A percentile compares a stretch with the other conserved stretches of the same genome.
Conservation (phyloP, 2,888 invertebrate species). For the Elegia similella region DNA sequence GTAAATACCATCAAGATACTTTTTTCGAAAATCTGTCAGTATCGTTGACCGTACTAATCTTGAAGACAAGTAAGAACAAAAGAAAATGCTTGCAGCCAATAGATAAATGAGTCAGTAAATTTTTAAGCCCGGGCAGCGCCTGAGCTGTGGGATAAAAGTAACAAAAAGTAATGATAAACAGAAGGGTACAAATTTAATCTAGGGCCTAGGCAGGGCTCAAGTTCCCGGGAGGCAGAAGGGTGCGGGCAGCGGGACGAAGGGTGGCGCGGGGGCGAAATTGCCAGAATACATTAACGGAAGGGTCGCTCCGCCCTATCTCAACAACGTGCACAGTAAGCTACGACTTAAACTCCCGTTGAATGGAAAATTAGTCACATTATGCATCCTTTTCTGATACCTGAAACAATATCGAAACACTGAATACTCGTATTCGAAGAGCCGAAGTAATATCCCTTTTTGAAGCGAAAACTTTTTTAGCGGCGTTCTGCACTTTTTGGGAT, state of each 20-base stretch:
- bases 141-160: slow-evolving; percentile 40
- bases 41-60: not conserved
- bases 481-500: too few species aligned
- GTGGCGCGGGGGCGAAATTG: slow-evolving; percentile 57
- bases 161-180: slow-evolving; percentile 58
- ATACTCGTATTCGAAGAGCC: not conserved
- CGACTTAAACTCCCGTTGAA: slow-evolving; percentile 47
- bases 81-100: not conserved
- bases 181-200: slow-evolving; percentile 69
- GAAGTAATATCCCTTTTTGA: not conserved
- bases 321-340: slow-evolving; percentile 61
- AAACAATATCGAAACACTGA: slow-evolving; percentile 1
- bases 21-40: not conserved
- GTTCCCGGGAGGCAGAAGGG: slow-evolving; percentile 39
- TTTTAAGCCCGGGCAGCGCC: slow-evolving; percentile 22
- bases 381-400: slow-evolving; percentile 28
- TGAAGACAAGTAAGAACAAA: not conserved
- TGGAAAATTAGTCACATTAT: slow-evolving; percentile 45
- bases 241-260: slow-evolving; percentile 19
- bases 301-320: slow-evolving; percentile 65
- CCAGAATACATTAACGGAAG: slow-evolving; percentile 70
- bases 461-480: too few species aligned
- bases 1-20: not conserved
- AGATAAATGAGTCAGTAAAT: slow-evolving; percentile 29
- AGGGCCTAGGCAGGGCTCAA: slow-evolving; percentile 50